Evolutionary conservation across 2,888 invertebrate species (phyloP).

Genomic region (Athrips mouffetella): DNA sequence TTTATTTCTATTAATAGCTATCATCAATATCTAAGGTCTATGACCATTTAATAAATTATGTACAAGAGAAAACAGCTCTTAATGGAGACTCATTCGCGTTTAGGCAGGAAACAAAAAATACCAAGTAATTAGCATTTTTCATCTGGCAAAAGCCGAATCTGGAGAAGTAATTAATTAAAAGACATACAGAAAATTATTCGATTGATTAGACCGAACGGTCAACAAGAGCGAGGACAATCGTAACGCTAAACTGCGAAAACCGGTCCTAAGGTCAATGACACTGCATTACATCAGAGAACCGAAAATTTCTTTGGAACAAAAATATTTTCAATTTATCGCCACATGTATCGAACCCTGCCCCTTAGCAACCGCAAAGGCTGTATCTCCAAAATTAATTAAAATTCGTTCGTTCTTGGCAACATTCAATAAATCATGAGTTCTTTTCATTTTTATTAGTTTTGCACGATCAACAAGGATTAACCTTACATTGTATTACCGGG

Average conservation of each 20-base stretch:
- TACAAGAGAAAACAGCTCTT: neutral
- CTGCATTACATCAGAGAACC: constrained; percentile 55
- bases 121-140: neutral
- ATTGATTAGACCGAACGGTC: constrained; percentile 10
- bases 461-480: constrained; percentile 7
- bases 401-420: constrained; percentile 16
- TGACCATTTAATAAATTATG: neutral
- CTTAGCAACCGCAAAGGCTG: constrained; percentile 28
- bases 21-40: neutral
- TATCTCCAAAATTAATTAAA: constrained; percentile 40
- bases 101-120: neutral
- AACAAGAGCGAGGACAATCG: constrained; percentile 12
- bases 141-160: neutral
- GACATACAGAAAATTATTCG: neutral
- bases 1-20: neutral
- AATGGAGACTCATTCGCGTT: neutral
- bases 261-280: constrained; percentile 57
- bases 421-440: constrained; percentile 8
- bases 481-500: constrained; percentile 10
- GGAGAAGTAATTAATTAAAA: neutral
- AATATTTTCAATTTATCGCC: constrained; percentile 43
- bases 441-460: constrained; percentile 6
- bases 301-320: constrained; percentile 32
- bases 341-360: constrained; percentile 46
- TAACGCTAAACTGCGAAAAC: constrained; percentile 31